A percentile compares a stretch with the other conserved stretches of the same genome.
phyloP scores from a whole-genome alignment of 1,140 invertebrate species.

The Phymorhynchus buccinoides region DNA sequence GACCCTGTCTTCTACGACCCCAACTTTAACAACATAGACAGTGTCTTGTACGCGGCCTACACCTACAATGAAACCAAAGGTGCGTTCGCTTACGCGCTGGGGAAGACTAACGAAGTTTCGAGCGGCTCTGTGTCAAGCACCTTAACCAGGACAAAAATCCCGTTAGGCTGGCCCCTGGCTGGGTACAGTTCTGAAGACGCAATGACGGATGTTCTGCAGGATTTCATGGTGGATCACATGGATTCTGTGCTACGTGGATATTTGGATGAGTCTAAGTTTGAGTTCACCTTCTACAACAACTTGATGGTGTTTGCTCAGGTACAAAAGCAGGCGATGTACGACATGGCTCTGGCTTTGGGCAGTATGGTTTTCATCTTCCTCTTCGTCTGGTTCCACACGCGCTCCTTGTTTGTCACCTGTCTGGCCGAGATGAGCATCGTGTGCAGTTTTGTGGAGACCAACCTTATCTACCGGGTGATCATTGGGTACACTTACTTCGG shows the following conservation, averaged over 20 bases:
- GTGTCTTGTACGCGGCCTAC: slow-evolving; percentile 46
- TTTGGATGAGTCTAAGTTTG: slow-evolving; percentile 33
- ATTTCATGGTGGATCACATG: slow-evolving; percentile 39
- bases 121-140: slow-evolving; percentile 19
- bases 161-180: slow-evolving; percentile 17
- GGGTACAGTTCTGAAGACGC: background rate
- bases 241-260: slow-evolving; percentile 40
- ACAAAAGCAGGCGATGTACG: slow-evolving; percentile 48
- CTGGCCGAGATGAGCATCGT: slow-evolving; percentile 59
- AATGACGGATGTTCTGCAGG: background rate
- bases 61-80: slow-evolving; percentile 40
- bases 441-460: slow-evolving; percentile 60
- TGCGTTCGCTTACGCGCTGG: slow-evolving; percentile 11
- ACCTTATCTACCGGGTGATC: slow-evolving; percentile 61
- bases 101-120: slow-evolving; percentile 39
- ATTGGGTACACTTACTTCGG: slow-evolving; percentile 65
- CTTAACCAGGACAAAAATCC: slow-evolving; percentile 23
- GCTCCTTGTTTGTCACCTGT: slow-evolving; percentile 55
- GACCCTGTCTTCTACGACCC: slow-evolving; percentile 49
- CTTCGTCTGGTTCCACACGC: slow-evolving; percentile 58
- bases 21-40: slow-evolving; percentile 46
- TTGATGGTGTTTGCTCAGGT: slow-evolving; percentile 48
- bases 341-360: slow-evolving; percentile 56
- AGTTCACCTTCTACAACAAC: slow-evolving; percentile 46
- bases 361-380: slow-evolving; percentile 59